Evolutionary conservation across 1,140 invertebrate genomes (phyloP).

Genomic region (Bathynomus jamesi): DNA sequence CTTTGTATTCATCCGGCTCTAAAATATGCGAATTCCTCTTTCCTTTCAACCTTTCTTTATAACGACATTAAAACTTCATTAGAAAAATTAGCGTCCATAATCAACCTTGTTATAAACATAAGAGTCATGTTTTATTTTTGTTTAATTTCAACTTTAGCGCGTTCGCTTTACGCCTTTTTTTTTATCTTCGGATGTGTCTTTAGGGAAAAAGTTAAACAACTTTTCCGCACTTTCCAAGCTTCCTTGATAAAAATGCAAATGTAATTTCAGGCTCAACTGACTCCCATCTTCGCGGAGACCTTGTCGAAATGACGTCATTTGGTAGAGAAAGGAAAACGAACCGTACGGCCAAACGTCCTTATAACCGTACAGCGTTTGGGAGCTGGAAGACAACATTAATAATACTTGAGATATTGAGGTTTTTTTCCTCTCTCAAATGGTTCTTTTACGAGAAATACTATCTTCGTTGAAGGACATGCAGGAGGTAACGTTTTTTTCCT

Average conservation of each 20-base stretch:
- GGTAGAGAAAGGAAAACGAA: no score
- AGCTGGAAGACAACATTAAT: no score
- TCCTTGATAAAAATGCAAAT: constrained; percentile 1
- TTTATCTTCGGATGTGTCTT: not conserved
- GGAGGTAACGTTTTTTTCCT: no score
- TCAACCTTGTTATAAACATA: not conserved
- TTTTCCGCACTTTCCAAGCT: not conserved
- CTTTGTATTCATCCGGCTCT: no score
- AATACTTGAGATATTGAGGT: no score
- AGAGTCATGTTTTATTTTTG: not conserved
- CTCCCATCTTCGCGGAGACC: not conserved
- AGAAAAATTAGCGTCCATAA: not conserved
- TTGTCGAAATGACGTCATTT: not conserved
- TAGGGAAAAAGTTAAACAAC: not conserved
- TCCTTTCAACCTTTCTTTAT: not conserved
- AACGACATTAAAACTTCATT: not conserved
- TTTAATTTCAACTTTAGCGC: not conserved
- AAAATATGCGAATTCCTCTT: not conserved
- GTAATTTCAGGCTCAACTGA: not conserved
- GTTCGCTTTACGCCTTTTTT: not conserved
- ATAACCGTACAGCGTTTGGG: no score
- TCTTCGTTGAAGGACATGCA: no score
- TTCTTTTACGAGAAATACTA: no score
- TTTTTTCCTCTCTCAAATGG: no score
- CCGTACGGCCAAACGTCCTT: no score